Percentiles rank a stretch among this genome's conserved stretches.
phyloP scores from a whole-genome alignment of 2,888 invertebrate genomes.

The Nesidiocoris tenuis region DNA sequence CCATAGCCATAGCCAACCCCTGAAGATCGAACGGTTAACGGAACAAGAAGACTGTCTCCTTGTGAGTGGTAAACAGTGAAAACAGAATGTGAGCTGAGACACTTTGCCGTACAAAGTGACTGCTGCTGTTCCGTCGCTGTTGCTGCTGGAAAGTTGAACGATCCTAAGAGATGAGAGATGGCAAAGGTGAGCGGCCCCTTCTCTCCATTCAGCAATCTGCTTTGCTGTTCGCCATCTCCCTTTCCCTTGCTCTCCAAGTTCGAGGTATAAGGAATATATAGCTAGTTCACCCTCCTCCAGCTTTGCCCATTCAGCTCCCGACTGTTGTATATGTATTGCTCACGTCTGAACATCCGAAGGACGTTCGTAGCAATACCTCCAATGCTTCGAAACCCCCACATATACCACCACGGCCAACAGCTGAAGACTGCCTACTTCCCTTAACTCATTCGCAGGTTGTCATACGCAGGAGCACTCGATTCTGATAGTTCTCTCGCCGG shows the following conservation, averaged over 20 bases:
- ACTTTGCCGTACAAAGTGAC: neutral
- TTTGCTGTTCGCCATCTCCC: neutral
- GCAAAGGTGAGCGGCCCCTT: neutral
- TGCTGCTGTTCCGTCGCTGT: neutral
- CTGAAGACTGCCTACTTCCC: neutral
- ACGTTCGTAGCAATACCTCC: neutral
- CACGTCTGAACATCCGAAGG: neutral
- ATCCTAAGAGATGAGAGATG: neutral
- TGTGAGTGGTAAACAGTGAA: neutral
- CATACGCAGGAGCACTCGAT: neutral
- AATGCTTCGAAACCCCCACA: neutral
- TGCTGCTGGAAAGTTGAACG: neutral
- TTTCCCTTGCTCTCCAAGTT: neutral
- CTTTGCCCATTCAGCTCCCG: neutral
- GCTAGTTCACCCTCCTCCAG: neutral
- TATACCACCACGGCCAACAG: neutral
- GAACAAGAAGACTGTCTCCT: neutral
- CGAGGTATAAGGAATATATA: neutral
- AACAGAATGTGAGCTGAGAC: neutral
- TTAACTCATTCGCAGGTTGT: neutral
- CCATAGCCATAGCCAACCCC: no score
- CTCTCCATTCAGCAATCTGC: neutral
- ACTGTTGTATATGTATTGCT: neutral
- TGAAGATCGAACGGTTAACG: no score
- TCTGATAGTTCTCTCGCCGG: neutral